Evolutionary conservation across 1,140 invertebrate genomes (phyloP).

Genomic region (Cherax quadricarinatus): DNA sequence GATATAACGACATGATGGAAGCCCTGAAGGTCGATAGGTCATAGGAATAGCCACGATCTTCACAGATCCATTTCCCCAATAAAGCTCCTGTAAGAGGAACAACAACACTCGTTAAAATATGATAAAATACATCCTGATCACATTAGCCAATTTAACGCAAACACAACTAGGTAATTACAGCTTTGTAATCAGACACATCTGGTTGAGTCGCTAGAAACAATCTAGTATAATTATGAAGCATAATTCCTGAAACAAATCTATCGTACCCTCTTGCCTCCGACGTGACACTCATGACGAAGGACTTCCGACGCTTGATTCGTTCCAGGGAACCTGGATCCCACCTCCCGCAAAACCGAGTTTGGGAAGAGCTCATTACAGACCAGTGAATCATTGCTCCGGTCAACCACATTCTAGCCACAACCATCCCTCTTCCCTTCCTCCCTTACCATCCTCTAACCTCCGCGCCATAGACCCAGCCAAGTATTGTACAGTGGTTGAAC

Average conservation of each 20-base stretch:
- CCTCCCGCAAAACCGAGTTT: background rate
- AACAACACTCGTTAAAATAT: too few species aligned
- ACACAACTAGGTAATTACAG: too few species aligned
- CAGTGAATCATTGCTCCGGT: slow-evolving; percentile 8
- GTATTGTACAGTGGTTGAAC: background rate
- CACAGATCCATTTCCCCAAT: too few species aligned
- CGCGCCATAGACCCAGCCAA: background rate
- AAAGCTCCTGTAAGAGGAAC: too few species aligned
- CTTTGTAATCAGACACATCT: too few species aligned
- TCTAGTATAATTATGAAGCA: background rate
- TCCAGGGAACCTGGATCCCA: background rate
- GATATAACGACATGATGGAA: too few species aligned
- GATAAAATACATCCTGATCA: too few species aligned
- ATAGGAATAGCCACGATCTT: too few species aligned
- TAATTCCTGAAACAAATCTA: background rate
- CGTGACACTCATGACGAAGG: background rate
- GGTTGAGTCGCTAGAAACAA: too few species aligned
- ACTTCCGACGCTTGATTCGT: background rate
- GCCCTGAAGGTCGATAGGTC: too few species aligned
- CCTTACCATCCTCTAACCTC: too few species aligned
- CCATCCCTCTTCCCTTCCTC: background rate
- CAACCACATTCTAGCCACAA: background rate
- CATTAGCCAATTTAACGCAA: too few species aligned
- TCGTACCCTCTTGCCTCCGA: background rate
- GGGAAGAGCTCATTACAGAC: slow-evolving; percentile 23